These are phyloP conservation scores for Heliconius nattereri DNA, from an alignment of 1,140 invertebrate species.

Conservation along the genomic window DNA sequence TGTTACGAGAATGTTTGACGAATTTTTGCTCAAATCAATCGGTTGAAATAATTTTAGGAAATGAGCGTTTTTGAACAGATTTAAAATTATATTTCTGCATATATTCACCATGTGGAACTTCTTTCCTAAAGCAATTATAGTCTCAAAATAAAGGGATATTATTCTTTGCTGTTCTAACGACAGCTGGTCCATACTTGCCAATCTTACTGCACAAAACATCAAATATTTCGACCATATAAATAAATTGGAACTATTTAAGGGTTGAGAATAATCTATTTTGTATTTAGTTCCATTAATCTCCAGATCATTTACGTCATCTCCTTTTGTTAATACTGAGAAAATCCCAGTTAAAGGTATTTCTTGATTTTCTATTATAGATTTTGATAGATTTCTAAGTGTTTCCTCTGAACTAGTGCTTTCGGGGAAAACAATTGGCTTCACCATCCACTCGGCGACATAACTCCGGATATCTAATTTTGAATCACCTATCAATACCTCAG, in stretches of 20 bases:
- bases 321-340: constrained; percentile 53
- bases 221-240: constrained; percentile 73
- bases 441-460: constrained; percentile 69
- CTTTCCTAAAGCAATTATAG: constrained; percentile 57
- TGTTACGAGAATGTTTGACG: constrained; percentile 70
- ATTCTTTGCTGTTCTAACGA: constrained; percentile 55
- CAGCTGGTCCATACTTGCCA: constrained; percentile 60
- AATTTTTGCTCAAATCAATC: constrained; percentile 63
- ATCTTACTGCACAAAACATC: constrained; percentile 66
- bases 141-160: constrained; percentile 57
- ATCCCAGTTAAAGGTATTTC: constrained; percentile 54
- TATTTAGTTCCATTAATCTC: constrained; percentile 46
- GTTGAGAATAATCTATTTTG: constrained; percentile 47
- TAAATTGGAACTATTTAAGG: constrained; percentile 65
- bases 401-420: constrained; percentile 56
- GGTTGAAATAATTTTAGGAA: constrained; percentile 82
- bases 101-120: constrained; percentile 56
- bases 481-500: constrained; percentile 70
- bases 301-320: constrained; percentile 48
- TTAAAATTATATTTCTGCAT: constrained; percentile 57
- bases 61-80: constrained; percentile 80
- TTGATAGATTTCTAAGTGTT: constrained; percentile 56
- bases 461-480: constrained; percentile 65
- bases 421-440: constrained; percentile 54
- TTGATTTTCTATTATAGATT: constrained; percentile 61